Evolutionary conservation across 2,888 invertebrate genomes (phyloP), one percentile per base, ranked within the genome.

Genomic region (Busseola fusca): DNA sequence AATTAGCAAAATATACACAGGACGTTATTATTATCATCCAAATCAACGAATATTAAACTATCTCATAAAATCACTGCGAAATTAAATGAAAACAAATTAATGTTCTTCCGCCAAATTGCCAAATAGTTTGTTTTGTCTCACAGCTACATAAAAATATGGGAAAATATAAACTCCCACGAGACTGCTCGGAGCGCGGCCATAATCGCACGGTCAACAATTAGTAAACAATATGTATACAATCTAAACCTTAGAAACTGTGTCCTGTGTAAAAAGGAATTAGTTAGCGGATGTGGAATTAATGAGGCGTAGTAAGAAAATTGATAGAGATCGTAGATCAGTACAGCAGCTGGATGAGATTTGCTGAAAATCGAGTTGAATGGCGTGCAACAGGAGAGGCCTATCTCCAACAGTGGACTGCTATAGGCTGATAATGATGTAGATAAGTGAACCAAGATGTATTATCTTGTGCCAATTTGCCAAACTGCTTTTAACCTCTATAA

Each of bases 141-240:
- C 84, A 84, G 75, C 77, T 48, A 69, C 63, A 74, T 77, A 79
- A 82, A 79, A 74, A 84, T 84, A 84, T 84, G 84, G 84, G 84
- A 84, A 83, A 84, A 84, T 81, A 27, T 79, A 73, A 59, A 63
- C 83, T 84, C 84, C 84, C 84, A 84, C 84, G 84, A 83, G 84
- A 81, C 76, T 52, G 73, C 59, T 74, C 76, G 56, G 68, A 69
- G 70, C 81, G 74, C 78, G 75, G 50, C 72, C 78, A 81, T 82
- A 82, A 82, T 84, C 84, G 83, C 84, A 83, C 84, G 84, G 80
- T 78, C 74, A 81, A 74, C 84, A 81, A 84, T 84, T 77, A 84
- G 72, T 84, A 76, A 81, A 82, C 84, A 84, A 78, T 83, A 84
- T 84, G 74, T 81, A 74, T 76, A 82, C 78, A 78, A 81, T 81